Conservation (phyloP, 2,888 invertebrate species). For the Phragmatobia fuliginosa region DNA sequence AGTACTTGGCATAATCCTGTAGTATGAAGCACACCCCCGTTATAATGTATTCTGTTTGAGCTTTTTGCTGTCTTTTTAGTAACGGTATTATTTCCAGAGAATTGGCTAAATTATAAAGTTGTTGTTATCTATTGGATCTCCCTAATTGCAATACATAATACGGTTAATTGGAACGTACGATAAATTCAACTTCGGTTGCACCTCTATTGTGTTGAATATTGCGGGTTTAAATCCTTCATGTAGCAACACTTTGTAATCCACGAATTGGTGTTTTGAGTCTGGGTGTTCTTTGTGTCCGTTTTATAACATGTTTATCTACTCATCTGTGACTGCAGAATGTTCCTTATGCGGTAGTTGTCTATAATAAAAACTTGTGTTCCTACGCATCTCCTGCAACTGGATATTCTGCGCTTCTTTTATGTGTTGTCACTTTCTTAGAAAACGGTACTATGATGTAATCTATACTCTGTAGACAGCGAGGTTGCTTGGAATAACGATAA, state of each 20-base stretch:
- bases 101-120: not conserved
- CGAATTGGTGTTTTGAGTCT: too few species aligned
- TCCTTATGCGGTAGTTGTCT: too few species aligned
- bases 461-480: not conserved
- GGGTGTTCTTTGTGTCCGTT: too few species aligned
- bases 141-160: not conserved
- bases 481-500: not conserved
- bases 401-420: not conserved
- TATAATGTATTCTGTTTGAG: conserved; percentile 42
- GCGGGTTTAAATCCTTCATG: too few species aligned
- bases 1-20: conserved; percentile 59
- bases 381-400: not conserved
- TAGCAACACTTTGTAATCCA: too few species aligned
- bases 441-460: not conserved
- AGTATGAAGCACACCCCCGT: conserved; percentile 46
- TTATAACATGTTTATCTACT: too few species aligned
- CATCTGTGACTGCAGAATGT: too few species aligned
- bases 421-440: not conserved
- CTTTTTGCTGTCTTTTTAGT: conserved; percentile 46
- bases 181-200: not conserved
- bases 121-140: not conserved
- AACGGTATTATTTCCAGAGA: conserved; percentile 46
- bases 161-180: not conserved
- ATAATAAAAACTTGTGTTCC: not conserved
- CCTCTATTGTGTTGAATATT: too few species aligned